Conservation (phyloP, 1,140 invertebrate genomes). For the Popillia japonica region DNA sequence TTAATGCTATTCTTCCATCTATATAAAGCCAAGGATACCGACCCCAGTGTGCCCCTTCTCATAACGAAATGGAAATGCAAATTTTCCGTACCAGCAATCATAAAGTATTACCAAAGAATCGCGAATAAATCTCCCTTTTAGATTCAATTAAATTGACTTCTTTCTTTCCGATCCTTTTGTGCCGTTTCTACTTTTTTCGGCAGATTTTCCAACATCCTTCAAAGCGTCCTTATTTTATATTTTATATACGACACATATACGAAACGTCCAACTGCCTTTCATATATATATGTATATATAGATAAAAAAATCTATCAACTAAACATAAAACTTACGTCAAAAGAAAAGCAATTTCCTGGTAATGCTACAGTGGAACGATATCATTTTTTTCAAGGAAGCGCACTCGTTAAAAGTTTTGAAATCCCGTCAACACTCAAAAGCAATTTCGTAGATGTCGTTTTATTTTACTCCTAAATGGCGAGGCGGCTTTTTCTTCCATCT, state of each 20-base stretch:
- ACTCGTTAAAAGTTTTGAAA: constrained; percentile 41
- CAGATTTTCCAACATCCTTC: neutral
- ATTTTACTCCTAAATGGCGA: constrained; percentile 13
- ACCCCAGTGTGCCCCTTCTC: neutral
- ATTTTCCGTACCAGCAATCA: constrained; percentile 55
- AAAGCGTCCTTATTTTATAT: constrained; percentile 20
- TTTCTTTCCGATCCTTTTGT: constrained; percentile 25
- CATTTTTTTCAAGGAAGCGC: constrained; percentile 40
- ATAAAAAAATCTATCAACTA: constrained; percentile 42
- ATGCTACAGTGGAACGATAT: constrained; percentile 39
- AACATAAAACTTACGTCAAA: constrained; percentile 43
- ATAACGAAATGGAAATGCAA: constrained; percentile 47
- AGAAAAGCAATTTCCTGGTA: constrained; percentile 42
- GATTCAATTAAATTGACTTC: constrained; percentile 54
- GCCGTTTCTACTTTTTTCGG: neutral
- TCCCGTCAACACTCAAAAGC: constrained; percentile 39
- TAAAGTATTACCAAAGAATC: constrained; percentile 55
- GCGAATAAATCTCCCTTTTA: constrained; percentile 52
- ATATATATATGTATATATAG: constrained; percentile 17
- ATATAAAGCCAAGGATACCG: neutral
- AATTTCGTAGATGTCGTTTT: constrained; percentile 37
- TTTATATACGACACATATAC: constrained; percentile 21
- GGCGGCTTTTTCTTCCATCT: constrained; percentile 4
- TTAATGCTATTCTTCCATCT: neutral
- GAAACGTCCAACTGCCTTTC: neutral